A percentile compares a stretch with the other conserved stretches of the same genome.
These are phyloP conservation scores for Philypnodon macrostomus DNA, from an alignment of 2,797 vertebrate species.

Conservation along the genomic window DNA sequence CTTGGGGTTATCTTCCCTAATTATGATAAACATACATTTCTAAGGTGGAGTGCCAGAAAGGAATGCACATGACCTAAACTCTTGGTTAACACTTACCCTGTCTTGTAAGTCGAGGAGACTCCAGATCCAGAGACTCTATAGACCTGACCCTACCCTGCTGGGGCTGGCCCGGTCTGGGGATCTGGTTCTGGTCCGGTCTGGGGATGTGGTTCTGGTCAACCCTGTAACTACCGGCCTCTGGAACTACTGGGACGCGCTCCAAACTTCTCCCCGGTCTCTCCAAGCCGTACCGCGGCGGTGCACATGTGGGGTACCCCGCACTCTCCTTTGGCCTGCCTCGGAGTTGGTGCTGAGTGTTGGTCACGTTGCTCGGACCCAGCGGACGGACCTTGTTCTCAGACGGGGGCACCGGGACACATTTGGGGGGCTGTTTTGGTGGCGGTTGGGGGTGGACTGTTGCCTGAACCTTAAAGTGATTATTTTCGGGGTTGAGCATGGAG, in stretches of 20 bases:
- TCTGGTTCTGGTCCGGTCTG: slow-evolving; percentile 50
- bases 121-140: slow-evolving; percentile 74
- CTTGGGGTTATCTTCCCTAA: not conserved
- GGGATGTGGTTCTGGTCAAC: slow-evolving; percentile 38
- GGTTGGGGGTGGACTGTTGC: slow-evolving; percentile 50
- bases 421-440: slow-evolving; percentile 35
- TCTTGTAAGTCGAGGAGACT: slow-evolving; percentile 63
- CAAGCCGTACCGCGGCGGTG: slow-evolving; percentile 52
- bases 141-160: slow-evolving; percentile 65
- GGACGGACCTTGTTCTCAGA: slow-evolving; percentile 74
- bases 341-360: slow-evolving; percentile 67
- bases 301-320: slow-evolving; percentile 38
- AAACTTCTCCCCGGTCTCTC: slow-evolving; percentile 68
- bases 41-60: not conserved
- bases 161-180: slow-evolving; percentile 33
- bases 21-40: slow-evolving; percentile 3
- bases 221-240: slow-evolving; percentile 48
- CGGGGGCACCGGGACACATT: slow-evolving; percentile 32
- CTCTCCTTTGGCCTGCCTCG: slow-evolving; percentile 58
- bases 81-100: slow-evolving; percentile 36
- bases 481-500: slow-evolving; percentile 83
- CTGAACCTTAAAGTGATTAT: slow-evolving; percentile 48
- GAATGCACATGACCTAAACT: not conserved
- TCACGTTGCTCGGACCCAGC: slow-evolving; percentile 74
- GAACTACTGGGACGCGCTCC: slow-evolving; percentile 47